Evolutionary conservation across 2,113 vertebrate genomes (phyloP), one percentile per base, ranked within the genome.

Genomic region (Stictonetta naevosa): DNA sequence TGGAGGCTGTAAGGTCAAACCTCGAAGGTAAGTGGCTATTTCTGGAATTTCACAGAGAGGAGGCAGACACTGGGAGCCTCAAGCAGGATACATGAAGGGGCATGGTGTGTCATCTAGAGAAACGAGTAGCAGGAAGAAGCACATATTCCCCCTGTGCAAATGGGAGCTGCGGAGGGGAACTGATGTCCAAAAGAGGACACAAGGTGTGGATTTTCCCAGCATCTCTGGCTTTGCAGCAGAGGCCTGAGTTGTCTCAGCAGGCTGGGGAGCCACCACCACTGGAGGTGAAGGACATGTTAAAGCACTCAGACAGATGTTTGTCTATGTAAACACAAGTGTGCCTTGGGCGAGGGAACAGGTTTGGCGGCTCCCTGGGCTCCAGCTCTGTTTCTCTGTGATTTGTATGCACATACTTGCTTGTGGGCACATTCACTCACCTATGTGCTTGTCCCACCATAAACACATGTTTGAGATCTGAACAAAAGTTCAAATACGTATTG

Each of bases 111-210:
- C 2, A 0, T 1, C 34, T 21, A 3, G 31, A 34, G 69, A 5
- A 77, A 29, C 2, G 0, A 8, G 50, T 59, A 2, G 31, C 0
- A 14, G 48, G 44, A 21, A 28, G 59, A 28, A 56, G 46, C 74
- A 6, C 15, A 2, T 1, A 3, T 1, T 14, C 20, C 33, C 60
- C 36, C 0, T 0, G 2, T 2, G 16, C 33, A 5, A 7, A 4
- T 3, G 36, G 38, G 44, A 64, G 42, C 50, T 0, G 1, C 0
- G 8, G 66, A 23, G 10, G 62, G 71, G 62, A 67, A 0, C 50
- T 53, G 64, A 59, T 20, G 25, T 4, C 22, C 0, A 10, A n/a
- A 19, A 46, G 16, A 58, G 56, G 55, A 40, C 21, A 1, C 5
- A 25, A 26, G 46, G 34, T 1, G 4, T 38, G 10, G 34, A 1